Base-by-base conservation (phyloP, 2,888 invertebrate species). In the Holacanthella duospinosa region DNA sequence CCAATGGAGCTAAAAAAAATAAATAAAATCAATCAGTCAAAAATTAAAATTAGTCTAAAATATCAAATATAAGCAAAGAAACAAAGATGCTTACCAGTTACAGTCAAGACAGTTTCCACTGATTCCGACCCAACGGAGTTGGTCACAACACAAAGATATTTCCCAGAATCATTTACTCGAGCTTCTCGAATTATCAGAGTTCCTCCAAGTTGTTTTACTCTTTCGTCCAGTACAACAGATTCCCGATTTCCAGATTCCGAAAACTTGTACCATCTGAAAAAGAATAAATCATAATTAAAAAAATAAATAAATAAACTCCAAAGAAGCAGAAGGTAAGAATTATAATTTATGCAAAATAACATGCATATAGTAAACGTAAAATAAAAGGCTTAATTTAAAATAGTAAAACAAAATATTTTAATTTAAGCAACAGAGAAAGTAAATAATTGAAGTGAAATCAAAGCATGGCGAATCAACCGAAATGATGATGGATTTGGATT, bases 61-160 rank as follows among this genome's bases (percentile, higher is more conserved):
- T 29, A 57, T 4, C 36, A 26, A 21, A 29, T 57, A n/a, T 4
- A 25, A 48, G 28, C 25, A 4, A 60, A 2, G 21, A 29, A 27
- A 61, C 36, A 25, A 25, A 26, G 43, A 29, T 55, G 60, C 75
- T 74, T 75, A 81, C 81, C 81, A 6, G 91, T 93, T 0, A 95
- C 93, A 16, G 92, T 92, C 21, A 95, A 80, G 2, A 92, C 90
- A 1, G 93, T 93, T 77, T 92, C 91, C 0, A 93, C 92, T 74
- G 90, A 90, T 77, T 93, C 92, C 26, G 90, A 75, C 43, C 95
- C 95, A 56, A 94, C 92, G 0, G 91, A 89, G 77, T 96, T 96
- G 76, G 92, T 93, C 1, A 93, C 94, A 68, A 93, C 89, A 77
- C 95, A 95, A 66, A 91, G 80, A 77, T 95, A 96, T 79, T 91